Evolutionary conservation across 2,113 vertebrate genomes (phyloP).

Genomic region (Sorex fumeus): DNA sequence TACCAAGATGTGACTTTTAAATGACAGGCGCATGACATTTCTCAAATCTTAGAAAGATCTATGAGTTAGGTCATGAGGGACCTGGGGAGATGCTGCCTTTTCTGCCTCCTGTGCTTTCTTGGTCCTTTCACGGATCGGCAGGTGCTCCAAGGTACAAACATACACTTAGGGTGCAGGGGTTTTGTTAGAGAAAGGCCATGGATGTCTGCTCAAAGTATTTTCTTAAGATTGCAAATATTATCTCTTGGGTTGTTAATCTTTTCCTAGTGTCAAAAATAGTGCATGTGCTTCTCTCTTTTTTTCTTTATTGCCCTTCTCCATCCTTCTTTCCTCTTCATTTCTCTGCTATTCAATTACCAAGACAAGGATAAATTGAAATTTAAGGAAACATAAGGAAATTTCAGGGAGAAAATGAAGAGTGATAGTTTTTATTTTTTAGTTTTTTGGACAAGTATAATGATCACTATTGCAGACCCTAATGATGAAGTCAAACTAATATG

Average conservation of each 20-base stretch:
- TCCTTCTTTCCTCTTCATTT: not conserved
- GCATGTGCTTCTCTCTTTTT: not conserved
- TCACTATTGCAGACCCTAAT: not conserved
- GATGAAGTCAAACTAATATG: not conserved
- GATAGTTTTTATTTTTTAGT: not conserved
- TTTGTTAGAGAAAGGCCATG: not conserved
- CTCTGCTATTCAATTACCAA: not conserved
- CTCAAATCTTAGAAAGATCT: constrained; percentile 62
- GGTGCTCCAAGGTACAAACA: not conserved
- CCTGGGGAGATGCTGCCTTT: not conserved
- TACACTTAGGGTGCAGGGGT: not conserved
- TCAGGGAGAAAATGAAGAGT: rapidly evolving
- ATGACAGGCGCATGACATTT: constrained; percentile 32
- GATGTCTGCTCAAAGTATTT: not conserved
- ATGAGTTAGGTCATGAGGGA: not conserved
- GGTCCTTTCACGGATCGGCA: constrained; percentile 11
- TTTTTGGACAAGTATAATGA: not conserved
- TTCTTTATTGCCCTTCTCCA: not conserved
- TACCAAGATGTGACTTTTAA: constrained; percentile 71
- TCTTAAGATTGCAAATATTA: not conserved
- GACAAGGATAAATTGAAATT: not conserved
- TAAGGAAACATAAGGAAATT: not conserved
- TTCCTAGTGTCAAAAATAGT: constrained; percentile 1
- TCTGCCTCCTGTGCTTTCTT: not conserved
- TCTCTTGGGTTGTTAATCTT: constrained; percentile 26